Conservation (phyloP, 2,888 invertebrate genomes). For the Trissonchulus sp. region DNA sequence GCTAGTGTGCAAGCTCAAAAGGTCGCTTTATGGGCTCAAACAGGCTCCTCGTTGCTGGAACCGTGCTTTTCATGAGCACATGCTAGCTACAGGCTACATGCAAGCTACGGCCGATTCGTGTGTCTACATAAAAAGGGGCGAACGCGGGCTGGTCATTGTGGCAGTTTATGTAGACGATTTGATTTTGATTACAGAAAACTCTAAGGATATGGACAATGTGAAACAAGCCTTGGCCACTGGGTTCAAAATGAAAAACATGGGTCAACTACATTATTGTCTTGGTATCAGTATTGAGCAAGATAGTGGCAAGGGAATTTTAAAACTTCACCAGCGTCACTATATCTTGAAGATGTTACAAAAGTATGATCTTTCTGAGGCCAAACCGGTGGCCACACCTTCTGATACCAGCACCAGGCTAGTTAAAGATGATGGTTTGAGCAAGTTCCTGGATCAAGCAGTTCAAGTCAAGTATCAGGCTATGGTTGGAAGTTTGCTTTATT, state of each 20-base stretch:
- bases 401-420: no score
- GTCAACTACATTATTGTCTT: background rate
- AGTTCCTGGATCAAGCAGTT: no score
- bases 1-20: conserved; percentile 39
- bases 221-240: background rate
- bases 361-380: no score
- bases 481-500: no score
- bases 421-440: no score
- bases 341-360: no score
- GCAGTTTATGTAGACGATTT: background rate
- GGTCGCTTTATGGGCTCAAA: conserved; percentile 38
- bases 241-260: conserved; percentile 16
- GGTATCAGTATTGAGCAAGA: background rate
- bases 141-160: background rate
- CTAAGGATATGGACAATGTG: background rate
- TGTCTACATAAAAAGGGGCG: background rate
- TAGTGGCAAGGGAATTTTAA: conserved; percentile 21
- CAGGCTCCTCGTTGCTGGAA: no score
- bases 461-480: conserved; percentile 25
- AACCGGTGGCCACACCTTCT: no score
- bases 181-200: background rate
- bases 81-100: no score
- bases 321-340: conserved; percentile 3
- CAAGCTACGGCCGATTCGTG: background rate
- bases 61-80: conserved; percentile 30